Evolutionary conservation across 2,888 invertebrate species (phyloP), one percentile per base, ranked within the genome.

Genomic region (Patella depressa): DNA sequence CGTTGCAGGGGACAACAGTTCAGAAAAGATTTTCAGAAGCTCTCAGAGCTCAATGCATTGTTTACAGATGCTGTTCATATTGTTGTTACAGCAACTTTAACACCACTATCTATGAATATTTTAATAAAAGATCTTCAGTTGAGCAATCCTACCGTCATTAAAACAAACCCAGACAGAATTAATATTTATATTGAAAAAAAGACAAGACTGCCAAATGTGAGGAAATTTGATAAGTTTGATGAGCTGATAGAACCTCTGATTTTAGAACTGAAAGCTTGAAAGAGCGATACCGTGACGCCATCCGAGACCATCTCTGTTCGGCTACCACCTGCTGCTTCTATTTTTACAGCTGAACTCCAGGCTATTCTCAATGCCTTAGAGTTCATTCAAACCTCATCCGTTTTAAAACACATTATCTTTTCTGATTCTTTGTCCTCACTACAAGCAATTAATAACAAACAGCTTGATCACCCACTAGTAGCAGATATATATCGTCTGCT

Each of bases 141-240:
- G 29, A 14, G n/a, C 12, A 12, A 19, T 45, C 45, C 45, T 45
- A 45, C 45, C 7, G 45, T 45, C 45, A n/a, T 73, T 55, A 54
- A 19, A 34, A 19, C 19, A n/a, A 73, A 73, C 29, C 53, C 73
- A 17, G 73, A 73, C 54, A 34, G 73, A 17, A 53, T 55, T 12
- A 73, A 73, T 55, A 73, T 73, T 53, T 73, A 73, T 53, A 19
- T 73, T n/a, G 55, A 54, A 55, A 55, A 54, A 14, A 53, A 55
- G 55, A 73, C 53, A 54, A 53, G 76, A 5, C 72, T 76, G 15
- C 72, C 76, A n/a, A 76, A 72, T 53, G 57, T 72, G 7, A 15
- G 57, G 29, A 72, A 76, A 53, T 76, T 24, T 76, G 76, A 70
- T 17, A 76, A 76, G 59, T 72, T 53, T 54, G 76, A 76, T 57